These are phyloP conservation scores for Perdix hodgsoniae DNA, from an alignment of 2,797 vertebrate species.

Conservation along the genomic window DNA sequence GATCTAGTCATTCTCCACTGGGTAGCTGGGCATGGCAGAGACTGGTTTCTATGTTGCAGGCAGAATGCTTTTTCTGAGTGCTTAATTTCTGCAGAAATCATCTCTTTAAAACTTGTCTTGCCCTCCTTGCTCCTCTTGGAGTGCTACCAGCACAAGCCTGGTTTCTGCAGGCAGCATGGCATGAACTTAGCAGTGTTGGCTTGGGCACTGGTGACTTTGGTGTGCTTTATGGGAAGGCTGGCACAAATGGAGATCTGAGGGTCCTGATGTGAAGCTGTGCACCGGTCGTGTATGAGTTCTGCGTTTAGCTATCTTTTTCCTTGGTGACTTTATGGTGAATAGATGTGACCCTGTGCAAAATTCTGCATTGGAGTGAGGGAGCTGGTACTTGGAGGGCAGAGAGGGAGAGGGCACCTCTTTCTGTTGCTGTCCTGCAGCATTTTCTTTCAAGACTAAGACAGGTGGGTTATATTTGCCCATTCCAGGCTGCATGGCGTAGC, in stretches of 20 bases:
- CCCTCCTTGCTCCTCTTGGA: neutral
- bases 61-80: neutral
- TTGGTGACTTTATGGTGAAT: neutral
- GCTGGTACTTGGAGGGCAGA: neutral
- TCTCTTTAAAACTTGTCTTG: neutral
- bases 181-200: rapidly evolving
- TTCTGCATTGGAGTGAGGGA: neutral
- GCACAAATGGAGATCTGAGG: rapidly evolving
- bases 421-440: neutral
- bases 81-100: neutral
- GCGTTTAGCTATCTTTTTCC: neutral
- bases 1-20: neutral
- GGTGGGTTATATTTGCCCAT: neutral
- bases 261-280: neutral
- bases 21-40: neutral
- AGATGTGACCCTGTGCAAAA: neutral
- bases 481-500: neutral
- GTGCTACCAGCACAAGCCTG: rapidly evolving
- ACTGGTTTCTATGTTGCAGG: neutral
- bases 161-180: neutral
- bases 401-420: neutral
- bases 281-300: neutral
- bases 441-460: neutral
- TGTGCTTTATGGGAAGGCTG: neutral
- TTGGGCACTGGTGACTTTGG: neutral